A percentile compares a stretch with the other conserved stretches of the same genome.
These are phyloP conservation scores for Drosophila subobscura DNA, from an alignment of 1,140 invertebrate species.

Conservation along the genomic window DNA sequence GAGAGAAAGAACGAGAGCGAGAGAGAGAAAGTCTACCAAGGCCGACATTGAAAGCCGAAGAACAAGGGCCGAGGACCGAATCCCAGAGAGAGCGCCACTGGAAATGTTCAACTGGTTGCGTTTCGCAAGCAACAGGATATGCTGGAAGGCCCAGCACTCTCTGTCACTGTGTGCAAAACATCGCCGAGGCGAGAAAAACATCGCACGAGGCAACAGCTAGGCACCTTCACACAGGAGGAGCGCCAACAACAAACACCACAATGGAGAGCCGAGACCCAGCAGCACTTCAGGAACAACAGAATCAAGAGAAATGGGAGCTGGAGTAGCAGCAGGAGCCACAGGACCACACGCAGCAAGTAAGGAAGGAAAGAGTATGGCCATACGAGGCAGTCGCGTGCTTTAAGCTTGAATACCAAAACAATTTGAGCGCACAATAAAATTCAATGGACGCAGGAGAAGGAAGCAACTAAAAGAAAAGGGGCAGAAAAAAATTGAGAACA, in stretches of 20 bases:
- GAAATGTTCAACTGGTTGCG: constrained; percentile 81
- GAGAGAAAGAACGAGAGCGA: neutral
- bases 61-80: constrained; percentile 18
- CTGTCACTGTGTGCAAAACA: constrained; percentile 45
- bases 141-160: constrained; percentile 55
- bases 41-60: constrained; percentile 60
- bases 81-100: constrained; percentile 44
- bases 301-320: constrained; percentile 5
- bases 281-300: neutral
- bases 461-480: constrained; percentile 29
- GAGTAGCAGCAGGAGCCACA: constrained; percentile 15
- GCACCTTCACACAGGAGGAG: constrained; percentile 11
- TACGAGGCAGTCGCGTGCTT: constrained; percentile 67
- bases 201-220: constrained; percentile 43
- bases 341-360: constrained; percentile 9
- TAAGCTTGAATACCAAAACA: constrained; percentile 81
- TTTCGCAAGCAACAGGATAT: constrained; percentile 79
- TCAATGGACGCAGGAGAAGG: constrained; percentile 49
- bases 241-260: constrained; percentile 27
- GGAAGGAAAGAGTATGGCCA: neutral
- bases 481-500: neutral
- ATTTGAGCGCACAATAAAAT: constrained; percentile 80
- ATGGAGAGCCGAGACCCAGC: neutral
- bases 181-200: constrained; percentile 57
- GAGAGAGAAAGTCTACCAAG: constrained; percentile 8